Conservation (phyloP, 2,113 vertebrate genomes). For the Myrmecophaga tridactyla region DNA sequence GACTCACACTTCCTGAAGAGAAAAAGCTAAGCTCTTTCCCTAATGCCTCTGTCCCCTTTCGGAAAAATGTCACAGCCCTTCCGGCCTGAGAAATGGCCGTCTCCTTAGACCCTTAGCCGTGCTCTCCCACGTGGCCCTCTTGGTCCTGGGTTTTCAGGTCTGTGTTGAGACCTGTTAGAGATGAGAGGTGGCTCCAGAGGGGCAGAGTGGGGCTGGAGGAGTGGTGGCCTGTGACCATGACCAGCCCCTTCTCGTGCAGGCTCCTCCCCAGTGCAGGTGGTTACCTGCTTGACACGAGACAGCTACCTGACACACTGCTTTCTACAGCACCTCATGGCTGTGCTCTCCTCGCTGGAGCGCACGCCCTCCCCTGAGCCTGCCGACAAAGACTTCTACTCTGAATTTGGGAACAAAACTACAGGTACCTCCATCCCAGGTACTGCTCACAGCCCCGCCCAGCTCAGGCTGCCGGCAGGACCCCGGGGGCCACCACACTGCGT, state of each 20-base stretch:
- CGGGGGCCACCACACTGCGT: too few species aligned
- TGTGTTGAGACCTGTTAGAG: background rate
- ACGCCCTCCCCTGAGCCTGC: slow-evolving; percentile 93
- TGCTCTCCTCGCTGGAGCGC: slow-evolving; percentile 90
- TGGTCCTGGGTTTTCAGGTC: background rate
- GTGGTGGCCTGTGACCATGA: background rate
- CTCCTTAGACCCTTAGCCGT: background rate
- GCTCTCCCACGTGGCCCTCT: background rate
- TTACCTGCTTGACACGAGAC: slow-evolving; percentile 95
- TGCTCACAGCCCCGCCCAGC: background rate
- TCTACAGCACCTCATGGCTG: slow-evolving; percentile 96
- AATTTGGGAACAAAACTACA: slow-evolving; percentile 93
- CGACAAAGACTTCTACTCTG: slow-evolving; percentile 96
- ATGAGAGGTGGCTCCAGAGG: background rate
- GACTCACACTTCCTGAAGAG: slow-evolving; percentile 76
- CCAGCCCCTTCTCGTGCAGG: slow-evolving; percentile 76
- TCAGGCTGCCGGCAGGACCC: background rate
- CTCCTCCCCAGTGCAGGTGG: slow-evolving; percentile 87
- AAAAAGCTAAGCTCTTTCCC: slow-evolving; percentile 72
- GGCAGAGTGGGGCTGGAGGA: background rate
- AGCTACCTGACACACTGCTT: slow-evolving; percentile 94
- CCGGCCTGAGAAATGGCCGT: slow-evolving; percentile 22
- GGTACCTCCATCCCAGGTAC: slow-evolving; percentile 78
- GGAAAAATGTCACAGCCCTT: slow-evolving; percentile 67
- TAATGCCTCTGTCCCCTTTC: slow-evolving; percentile 55